Evolutionary conservation across 30 jellyfish, hydroid and myxozoan species (phyloP), one percentile per base, ranked within the genome.

Genomic region (Nemopilema nomurai): DNA sequence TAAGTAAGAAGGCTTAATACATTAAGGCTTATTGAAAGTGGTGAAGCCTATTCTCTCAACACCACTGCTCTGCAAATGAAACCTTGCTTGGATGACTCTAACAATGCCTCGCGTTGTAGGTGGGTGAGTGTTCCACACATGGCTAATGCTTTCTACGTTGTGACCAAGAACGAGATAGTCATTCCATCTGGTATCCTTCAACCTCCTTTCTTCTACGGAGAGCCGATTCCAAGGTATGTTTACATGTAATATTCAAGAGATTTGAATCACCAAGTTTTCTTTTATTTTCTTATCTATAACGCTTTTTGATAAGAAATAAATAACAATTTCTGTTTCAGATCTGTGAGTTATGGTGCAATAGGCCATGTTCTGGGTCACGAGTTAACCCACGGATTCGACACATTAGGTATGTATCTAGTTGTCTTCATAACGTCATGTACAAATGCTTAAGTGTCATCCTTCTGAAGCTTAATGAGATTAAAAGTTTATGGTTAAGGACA

Each of bases 51-150:
- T 18, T 25, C 22, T 69, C 4, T 22, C 21, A 69, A 25, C 3
- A 69, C 1, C 7, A 3, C 1, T 69, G 23, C 53, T 29, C 1
- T 51, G 6, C 57, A 41, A 41, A 41, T 41, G 57, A 41, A 3
- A 41, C 57, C 57, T 41, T 3, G n/a, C n/a, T n/a, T n/a, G n/a
- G n/a, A n/a, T n/a, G n/a, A n/a, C n/a, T n/a, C n/a, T n/a, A n/a
- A n/a, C 24, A 7, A 28, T 73, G 16, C 73, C 41, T 51, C 13
- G 4, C 24, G 17, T 78, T 82, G 49, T 78, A 94, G 99, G 63
- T 94, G 99, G 99, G 99, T 94, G 77, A 94, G 99, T 51, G 99
- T 94, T 51, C 99, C 99, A 8, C 99, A 94, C 80, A 94, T 94
- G 99, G 99, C 99, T 30, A 94, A 94, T 86, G 99, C 99, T 26